These are phyloP conservation scores for Notocelia uddmanniana DNA, from an alignment of 2,888 invertebrate genomes.

Conservation along the genomic window DNA sequence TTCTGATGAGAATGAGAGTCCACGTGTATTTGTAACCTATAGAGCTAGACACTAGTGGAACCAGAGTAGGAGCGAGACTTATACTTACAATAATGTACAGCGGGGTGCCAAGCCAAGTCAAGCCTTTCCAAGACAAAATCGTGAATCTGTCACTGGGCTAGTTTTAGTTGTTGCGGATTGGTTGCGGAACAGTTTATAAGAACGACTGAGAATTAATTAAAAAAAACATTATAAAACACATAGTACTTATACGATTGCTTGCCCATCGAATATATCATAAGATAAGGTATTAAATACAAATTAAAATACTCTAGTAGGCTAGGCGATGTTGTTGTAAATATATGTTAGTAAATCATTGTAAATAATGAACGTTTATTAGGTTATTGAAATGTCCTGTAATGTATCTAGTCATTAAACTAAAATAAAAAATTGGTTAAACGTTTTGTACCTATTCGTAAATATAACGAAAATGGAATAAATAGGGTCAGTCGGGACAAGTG, in stretches of 20 bases:
- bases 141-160: no score
- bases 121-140: no score
- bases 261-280: not conserved
- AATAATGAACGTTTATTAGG: constrained; percentile 29
- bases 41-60: no score
- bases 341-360: constrained; percentile 33
- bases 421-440: constrained; percentile 4
- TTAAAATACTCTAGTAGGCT: constrained; percentile 40
- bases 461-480: constrained; percentile 1
- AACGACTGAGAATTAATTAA: no score
- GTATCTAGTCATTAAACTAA: constrained; percentile 41
- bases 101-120: no score
- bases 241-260: not conserved
- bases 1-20: no score
- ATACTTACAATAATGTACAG: no score
- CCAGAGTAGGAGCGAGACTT: no score
- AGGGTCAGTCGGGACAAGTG: no score
- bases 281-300: constrained; percentile 27
- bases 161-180: no score
- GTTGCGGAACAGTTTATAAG: no score
- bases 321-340: constrained; percentile 41
- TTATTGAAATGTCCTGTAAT: constrained; percentile 27
- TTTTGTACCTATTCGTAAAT: constrained; percentile 30
- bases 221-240: not conserved
- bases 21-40: no score